phyloP scores from a whole-genome alignment of 2,888 invertebrate genomes.

The Kryphioiulus occultus region DNA sequence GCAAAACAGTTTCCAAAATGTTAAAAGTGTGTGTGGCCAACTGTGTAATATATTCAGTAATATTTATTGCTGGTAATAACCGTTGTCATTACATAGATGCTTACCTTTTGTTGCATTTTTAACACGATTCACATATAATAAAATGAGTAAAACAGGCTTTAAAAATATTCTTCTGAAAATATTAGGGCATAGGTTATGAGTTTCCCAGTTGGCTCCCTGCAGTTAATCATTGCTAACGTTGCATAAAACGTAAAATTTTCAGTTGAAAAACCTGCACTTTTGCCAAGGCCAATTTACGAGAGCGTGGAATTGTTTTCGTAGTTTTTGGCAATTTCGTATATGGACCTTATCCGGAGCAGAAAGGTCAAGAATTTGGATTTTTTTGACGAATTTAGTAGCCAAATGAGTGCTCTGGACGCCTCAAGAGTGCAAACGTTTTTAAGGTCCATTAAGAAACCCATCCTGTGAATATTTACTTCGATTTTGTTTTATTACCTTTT shows the following conservation, averaged over 20 bases:
- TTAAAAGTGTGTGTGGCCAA: background rate
- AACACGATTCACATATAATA: background rate
- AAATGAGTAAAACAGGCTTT: background rate
- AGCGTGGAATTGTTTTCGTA: background rate
- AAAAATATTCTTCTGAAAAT: background rate
- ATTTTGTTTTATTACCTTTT: background rate
- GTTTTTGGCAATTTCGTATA: background rate
- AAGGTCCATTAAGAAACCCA: background rate
- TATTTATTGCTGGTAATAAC: conserved; percentile 38
- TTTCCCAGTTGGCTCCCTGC: background rate
- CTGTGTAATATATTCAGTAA: background rate
- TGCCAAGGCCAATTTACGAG: background rate
- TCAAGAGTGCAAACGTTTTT: background rate
- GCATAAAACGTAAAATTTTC: background rate
- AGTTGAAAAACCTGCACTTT: conserved; percentile 7
- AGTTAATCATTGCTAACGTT: background rate
- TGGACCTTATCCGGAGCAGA: background rate
- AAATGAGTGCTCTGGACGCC: background rate
- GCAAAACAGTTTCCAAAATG: too few species aligned
- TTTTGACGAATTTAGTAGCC: background rate
- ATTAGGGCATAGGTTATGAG: background rate
- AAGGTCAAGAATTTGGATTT: background rate
- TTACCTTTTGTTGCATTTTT: background rate
- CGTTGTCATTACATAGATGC: too few species aligned
- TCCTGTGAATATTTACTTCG: background rate